A percentile compares a stretch with the other conserved stretches of the same genome.
These are phyloP conservation scores for Rhagonycha fulva DNA, from an alignment of 2,888 invertebrate species.

Conservation along the genomic window DNA sequence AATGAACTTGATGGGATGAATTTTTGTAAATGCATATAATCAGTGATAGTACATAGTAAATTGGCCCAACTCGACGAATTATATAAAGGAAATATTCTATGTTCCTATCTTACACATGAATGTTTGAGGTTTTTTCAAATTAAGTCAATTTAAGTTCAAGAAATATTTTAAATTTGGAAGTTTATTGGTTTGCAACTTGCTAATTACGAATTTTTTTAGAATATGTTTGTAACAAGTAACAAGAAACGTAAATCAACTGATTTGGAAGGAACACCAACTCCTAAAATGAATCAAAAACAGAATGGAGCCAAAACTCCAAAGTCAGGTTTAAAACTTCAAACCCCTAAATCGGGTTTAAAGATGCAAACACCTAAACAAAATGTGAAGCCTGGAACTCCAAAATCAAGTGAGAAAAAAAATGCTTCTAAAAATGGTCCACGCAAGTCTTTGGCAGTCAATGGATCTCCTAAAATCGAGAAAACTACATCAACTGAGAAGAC, in stretches of 20 bases:
- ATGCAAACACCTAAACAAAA: not conserved
- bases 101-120: too few relatives aligned
- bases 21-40: too few relatives aligned
- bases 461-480: not conserved
- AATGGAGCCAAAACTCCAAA: not conserved
- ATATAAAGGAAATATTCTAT: too few relatives aligned
- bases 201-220: not conserved
- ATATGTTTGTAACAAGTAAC: not conserved
- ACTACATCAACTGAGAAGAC: not conserved
- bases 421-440: not conserved
- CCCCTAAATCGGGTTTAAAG: not conserved
- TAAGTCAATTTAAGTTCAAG: too few relatives aligned
- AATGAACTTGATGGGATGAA: too few relatives aligned
- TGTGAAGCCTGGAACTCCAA: not conserved
- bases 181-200: not conserved
- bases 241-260: not conserved
- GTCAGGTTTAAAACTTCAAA: not conserved
- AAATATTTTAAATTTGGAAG: too few relatives aligned
- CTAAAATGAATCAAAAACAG: not conserved
- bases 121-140: too few relatives aligned
- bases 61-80: too few relatives aligned
- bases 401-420: not conserved
- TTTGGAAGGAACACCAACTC: not conserved
- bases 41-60: too few relatives aligned
- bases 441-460: not conserved